Conservation (phyloP, 2,797 vertebrate species). For the Bradypus variegatus region DNA sequence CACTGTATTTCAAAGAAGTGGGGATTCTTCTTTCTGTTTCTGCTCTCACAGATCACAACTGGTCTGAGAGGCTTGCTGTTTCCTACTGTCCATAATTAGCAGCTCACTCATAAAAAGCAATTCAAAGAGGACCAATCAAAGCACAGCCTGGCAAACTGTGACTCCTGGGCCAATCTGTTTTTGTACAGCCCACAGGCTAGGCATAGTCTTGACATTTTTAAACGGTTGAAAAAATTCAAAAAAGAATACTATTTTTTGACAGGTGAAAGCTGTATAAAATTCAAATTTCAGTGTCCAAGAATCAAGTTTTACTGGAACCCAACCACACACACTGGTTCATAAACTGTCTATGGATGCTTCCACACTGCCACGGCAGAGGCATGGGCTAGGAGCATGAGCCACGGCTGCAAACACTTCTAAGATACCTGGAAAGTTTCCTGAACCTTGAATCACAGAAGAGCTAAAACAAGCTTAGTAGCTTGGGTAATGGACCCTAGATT, state of each 20-base stretch:
- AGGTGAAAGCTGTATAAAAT: not conserved
- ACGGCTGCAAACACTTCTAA: not conserved
- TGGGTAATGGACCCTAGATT: not conserved
- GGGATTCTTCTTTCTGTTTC: constrained; percentile 8
- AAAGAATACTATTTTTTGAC: not conserved
- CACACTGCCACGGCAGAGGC: not conserved
- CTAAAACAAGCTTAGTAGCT: not conserved
- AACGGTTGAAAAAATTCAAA: not conserved
- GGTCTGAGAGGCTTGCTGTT: not conserved
- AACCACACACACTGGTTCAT: not conserved
- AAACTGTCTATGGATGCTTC: not conserved
- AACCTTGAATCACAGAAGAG: not conserved
- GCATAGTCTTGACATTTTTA: constrained; percentile 1
- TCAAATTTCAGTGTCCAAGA: not conserved
- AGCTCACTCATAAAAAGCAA: constrained; percentile 17
- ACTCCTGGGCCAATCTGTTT: not conserved
- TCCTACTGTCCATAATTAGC: not conserved
- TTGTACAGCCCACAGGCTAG: not conserved
- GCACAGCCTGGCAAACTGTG: not conserved
- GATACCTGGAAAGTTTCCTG: not conserved
- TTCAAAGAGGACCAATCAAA: not conserved
- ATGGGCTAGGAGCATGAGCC: not conserved
- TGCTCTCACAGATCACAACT: not conserved
- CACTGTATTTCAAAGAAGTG: not conserved
- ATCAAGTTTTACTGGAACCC: not conserved